Evolutionary conservation across 2,797 vertebrate species (phyloP).

Genomic region (Sebastes matsubarae): DNA sequence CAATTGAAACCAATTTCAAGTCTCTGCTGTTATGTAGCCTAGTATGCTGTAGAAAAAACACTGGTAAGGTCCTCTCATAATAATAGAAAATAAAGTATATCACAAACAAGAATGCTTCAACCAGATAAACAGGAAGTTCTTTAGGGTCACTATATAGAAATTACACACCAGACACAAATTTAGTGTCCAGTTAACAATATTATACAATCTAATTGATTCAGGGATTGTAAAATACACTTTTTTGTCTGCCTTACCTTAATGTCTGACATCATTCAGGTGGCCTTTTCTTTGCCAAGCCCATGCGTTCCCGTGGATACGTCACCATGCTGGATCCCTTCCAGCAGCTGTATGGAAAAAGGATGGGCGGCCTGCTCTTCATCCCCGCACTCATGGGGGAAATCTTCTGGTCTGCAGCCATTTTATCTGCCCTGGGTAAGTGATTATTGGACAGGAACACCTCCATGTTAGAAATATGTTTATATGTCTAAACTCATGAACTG

Average conservation of each 20-base stretch:
- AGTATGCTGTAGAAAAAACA: neutral
- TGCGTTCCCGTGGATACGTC: constrained; percentile 95
- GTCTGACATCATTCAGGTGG: constrained; percentile 83
- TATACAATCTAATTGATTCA: neutral
- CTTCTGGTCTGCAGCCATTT: constrained; percentile 98
- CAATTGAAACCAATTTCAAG: neutral
- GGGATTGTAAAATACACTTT: neutral
- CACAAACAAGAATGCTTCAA: neutral
- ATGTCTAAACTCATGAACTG: neutral
- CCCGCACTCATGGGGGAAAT: constrained; percentile 98
- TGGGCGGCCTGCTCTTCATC: constrained; percentile 96
- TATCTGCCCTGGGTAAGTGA: constrained; percentile 93
- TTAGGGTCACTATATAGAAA: too few species aligned
- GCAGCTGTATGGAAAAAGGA: constrained; percentile 94
- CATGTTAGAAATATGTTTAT: neutral
- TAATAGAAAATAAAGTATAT: neutral
- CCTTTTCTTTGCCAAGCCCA: constrained; percentile 97
- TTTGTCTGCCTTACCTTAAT: neutral
- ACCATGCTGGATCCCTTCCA: constrained; percentile 99
- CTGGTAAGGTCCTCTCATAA: neutral
- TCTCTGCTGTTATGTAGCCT: neutral
- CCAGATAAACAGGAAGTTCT: neutral
- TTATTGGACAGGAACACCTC: neutral
- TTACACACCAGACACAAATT: neutral
- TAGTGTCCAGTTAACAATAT: neutral